Base-by-base conservation (phyloP, 2,888 invertebrate species). In the Operophtera brumata region DNA sequence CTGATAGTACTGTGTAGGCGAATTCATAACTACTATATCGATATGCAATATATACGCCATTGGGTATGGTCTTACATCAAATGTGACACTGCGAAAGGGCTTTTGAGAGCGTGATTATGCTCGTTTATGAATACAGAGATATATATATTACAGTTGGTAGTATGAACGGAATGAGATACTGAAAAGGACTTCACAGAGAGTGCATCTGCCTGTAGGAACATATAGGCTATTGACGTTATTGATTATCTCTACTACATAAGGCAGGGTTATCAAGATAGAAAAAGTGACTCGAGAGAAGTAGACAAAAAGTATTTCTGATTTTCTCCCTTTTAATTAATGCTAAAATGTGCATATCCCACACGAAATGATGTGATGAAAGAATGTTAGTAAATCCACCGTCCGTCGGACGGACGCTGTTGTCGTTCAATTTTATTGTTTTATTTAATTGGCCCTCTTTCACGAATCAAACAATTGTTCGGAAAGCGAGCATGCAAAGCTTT, bases 11-110 rank as follows among this genome's bases (percentile, higher is more conserved):
- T n/a, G n/a, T n/a, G 8, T 26, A 8, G 8, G 6, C 2, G 26
- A 26, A 1, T 26, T 26, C 30, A 11, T 34, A 11, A 11, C 37
- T 37, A 37, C 11, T 36, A 12, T 12, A n/a, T n/a, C 53, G 34
- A 47, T 34, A 40, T 41, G 42, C 41, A 36, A 56, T 57, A 55
- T 52, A 57, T 50, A 59, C 50, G 39, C 39, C 55, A 54, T 54
- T 56, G 50, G 54, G 36, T 48, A 54, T 49, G 44, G 44, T 54
- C 59, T 52, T 49, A 44, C 35, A 54, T 58, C 41, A 57, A 48
- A 54, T 45, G 49, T 52, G 55, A 56, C 44, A 42, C 43, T 49
- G 51, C 45, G 44, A 49, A 55, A 56, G 54, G 57, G 45, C 55
- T 45, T 57, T 57, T 58, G 54, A 54, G 40, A 40, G 13, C 30